Percentiles rank a stretch among this genome's conserved stretches.
phyloP scores from a whole-genome alignment of 2,888 invertebrate genomes.

The Ophion obscuratus region DNA sequence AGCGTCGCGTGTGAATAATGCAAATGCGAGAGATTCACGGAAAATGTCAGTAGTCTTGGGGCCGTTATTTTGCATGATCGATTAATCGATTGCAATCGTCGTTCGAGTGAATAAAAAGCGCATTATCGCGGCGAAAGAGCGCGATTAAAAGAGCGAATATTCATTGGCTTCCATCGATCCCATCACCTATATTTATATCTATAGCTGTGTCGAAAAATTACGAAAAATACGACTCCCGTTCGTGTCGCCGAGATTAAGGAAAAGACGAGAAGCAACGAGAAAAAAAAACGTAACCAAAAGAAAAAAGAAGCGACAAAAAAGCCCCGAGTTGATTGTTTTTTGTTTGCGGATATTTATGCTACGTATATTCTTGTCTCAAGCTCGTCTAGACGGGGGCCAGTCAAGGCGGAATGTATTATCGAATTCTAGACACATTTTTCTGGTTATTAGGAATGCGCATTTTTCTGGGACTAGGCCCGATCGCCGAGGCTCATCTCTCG shows the following conservation, averaged over 20 bases:
- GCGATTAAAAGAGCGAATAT: slow-evolving; percentile 17
- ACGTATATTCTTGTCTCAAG: slow-evolving; percentile 8
- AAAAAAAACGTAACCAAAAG: background rate
- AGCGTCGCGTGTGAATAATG: slow-evolving; percentile 75
- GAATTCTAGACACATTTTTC: slow-evolving; percentile 69
- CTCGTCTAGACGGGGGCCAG: slow-evolving; percentile 55
- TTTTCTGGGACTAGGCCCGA: slow-evolving; percentile 7
- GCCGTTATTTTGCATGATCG: slow-evolving; percentile 48
- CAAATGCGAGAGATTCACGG: slow-evolving; percentile 71
- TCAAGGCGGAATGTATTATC: slow-evolving; percentile 70
- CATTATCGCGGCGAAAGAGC: slow-evolving; percentile 4
- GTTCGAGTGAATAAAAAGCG: slow-evolving; percentile 18
- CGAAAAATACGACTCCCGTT: background rate
- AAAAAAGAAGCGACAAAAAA: background rate
- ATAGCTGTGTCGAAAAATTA: background rate
- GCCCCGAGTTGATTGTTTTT: background rate
- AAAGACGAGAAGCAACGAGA: too few species aligned
- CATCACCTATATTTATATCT: too few species aligned
- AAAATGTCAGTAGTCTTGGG: slow-evolving; percentile 76
- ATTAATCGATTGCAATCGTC: slow-evolving; percentile 64
- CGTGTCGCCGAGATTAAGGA: too few species aligned
- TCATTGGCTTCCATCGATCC: background rate
- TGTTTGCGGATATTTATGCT: background rate
- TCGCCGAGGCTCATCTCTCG: slow-evolving; percentile 31
- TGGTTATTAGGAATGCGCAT: slow-evolving; percentile 64